phyloP scores from a whole-genome alignment of 2,888 invertebrate genomes.

The Drosophila hamatofila region DNA sequence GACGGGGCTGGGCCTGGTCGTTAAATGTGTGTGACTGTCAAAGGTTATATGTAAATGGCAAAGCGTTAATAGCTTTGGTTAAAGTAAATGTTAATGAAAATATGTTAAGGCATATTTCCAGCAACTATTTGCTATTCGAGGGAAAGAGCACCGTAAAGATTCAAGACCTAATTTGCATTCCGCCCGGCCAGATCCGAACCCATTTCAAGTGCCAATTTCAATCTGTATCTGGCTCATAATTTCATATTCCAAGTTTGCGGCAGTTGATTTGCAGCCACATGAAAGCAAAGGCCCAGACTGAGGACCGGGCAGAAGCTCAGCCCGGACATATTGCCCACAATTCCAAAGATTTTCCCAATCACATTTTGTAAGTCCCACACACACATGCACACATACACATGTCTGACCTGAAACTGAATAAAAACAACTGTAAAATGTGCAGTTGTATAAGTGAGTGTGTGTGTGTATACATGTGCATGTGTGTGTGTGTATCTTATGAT shows the following conservation, averaged over 20 bases:
- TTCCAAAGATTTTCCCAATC: constrained; percentile 23
- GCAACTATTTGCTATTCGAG: not conserved
- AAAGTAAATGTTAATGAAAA: not conserved
- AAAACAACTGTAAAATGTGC: constrained; percentile 29
- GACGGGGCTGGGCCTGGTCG: not conserved
- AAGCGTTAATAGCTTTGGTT: not conserved
- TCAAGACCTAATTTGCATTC: not conserved
- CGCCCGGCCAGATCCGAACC: not conserved
- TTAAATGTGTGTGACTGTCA: constrained; percentile 1
- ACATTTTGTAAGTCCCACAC: constrained; percentile 24
- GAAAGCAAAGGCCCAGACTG: not conserved
- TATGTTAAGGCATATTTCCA: not conserved
- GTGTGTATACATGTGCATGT: constrained; percentile 5
- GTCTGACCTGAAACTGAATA: constrained; percentile 20
- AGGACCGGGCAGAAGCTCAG: constrained; percentile 6
- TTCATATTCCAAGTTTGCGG: constrained; percentile 25
- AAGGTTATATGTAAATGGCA: not conserved
- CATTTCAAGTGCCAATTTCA: not conserved
- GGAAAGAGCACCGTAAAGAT: too few species aligned
- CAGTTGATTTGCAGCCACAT: constrained; percentile 30
- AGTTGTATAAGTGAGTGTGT: constrained; percentile 13
- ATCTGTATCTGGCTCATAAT: constrained; percentile 15
- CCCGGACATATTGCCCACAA: constrained; percentile 26
- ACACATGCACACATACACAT: not conserved
- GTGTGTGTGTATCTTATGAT: constrained; percentile 21